phyloP scores from a whole-genome alignment of 2,797 vertebrate genomes.

The Borostomias antarcticus region DNA sequence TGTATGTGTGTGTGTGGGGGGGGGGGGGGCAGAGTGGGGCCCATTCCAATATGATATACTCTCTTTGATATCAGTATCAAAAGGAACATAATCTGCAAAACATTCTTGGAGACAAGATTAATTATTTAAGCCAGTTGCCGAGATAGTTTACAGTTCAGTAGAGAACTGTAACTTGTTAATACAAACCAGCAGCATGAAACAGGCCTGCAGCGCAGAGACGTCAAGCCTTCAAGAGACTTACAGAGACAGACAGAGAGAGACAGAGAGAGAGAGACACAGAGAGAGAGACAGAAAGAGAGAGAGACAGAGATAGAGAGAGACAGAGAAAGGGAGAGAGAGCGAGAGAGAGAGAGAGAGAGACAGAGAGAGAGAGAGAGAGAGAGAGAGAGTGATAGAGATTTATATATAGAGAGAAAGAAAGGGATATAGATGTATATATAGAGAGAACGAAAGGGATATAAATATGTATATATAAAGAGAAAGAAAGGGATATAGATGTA shows the following conservation, averaged over 20 bases:
- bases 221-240: slow-evolving; percentile 20
- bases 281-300: not conserved
- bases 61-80: slow-evolving; percentile 72
- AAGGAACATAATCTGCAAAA: slow-evolving; percentile 70
- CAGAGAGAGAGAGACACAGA: not conserved
- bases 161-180: slow-evolving; percentile 38
- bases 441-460: not conserved
- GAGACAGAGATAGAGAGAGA: not conserved
- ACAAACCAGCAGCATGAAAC: slow-evolving; percentile 41
- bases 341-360: not conserved
- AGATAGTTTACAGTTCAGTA: slow-evolving; percentile 47
- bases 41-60: slow-evolving; percentile 41
- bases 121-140: slow-evolving; percentile 71
- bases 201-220: slow-evolving; percentile 24
- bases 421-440: not conserved
- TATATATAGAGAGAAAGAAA: not conserved
- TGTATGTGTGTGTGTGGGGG: slow-evolving; percentile 1
- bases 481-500: not conserved
- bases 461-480: too few species aligned
- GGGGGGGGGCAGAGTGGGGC: slow-evolving; percentile 43
- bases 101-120: slow-evolving; percentile 69
- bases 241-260: not conserved
- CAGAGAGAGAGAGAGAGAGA: not conserved
- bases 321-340: not conserved
- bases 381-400: not conserved